Evolutionary conservation across 2,113 vertebrate genomes (phyloP).

Genomic region (Probosciger aterrimus): DNA sequence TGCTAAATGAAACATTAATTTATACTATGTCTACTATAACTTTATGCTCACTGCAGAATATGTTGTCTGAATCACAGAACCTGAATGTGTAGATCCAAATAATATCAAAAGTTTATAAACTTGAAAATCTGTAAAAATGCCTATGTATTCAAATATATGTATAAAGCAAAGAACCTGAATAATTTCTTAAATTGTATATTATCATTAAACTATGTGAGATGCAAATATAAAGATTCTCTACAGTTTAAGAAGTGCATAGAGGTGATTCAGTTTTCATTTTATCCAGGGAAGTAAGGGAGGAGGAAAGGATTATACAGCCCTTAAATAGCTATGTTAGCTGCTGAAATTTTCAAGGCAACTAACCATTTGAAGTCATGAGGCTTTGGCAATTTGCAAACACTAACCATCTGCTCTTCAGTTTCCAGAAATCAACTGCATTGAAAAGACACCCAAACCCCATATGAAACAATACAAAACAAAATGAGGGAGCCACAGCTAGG

Average conservation of each 20-base stretch:
- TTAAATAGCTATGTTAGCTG: not conserved
- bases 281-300: not conserved
- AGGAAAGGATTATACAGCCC: not conserved
- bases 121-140: not conserved
- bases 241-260: not conserved
- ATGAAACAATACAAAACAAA: not conserved
- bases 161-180: not conserved
- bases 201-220: not conserved
- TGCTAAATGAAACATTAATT: not conserved
- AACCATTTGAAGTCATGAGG: not conserved
- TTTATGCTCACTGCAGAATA: not conserved
- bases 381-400: constrained; percentile 52
- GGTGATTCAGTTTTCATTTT: not conserved
- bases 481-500: not conserved
- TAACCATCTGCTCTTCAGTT: constrained; percentile 31
- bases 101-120: not conserved
- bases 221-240: not conserved
- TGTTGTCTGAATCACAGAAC: not conserved
- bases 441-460: not conserved
- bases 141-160: not conserved
- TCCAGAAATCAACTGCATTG: not conserved
- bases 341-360: constrained; percentile 15
- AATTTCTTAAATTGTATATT: not conserved
- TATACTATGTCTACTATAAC: not conserved
- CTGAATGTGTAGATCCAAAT: not conserved